phyloP scores from a whole-genome alignment of 2,797 vertebrate genomes.

The Danio aesculapii region DNA sequence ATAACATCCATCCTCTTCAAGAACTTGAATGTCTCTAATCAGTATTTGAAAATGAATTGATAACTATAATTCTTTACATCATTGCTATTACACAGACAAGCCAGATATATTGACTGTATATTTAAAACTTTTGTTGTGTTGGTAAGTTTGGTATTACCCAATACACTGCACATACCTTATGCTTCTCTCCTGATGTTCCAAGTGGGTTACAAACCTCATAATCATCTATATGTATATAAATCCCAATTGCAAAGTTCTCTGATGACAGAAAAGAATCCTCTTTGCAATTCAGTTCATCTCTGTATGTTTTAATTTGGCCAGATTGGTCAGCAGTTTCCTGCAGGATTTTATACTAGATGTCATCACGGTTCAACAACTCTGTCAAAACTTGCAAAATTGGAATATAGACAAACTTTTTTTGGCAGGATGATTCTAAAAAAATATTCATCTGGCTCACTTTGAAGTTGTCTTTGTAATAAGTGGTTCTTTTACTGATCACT shows the following conservation, averaged over 20 bases:
- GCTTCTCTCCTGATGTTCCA: background rate
- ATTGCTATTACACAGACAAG: constrained; percentile 38
- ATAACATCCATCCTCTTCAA: no score
- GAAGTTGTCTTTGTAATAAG: constrained; percentile 30
- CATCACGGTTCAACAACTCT: constrained; percentile 34
- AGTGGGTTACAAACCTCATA: constrained; percentile 37
- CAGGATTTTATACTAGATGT: constrained; percentile 27
- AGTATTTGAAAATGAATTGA: constrained; percentile 22
- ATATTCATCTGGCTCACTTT: constrained; percentile 42
- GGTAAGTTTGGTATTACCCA: constrained; percentile 48
- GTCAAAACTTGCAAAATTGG: constrained; percentile 46
- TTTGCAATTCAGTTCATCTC: constrained; percentile 27
- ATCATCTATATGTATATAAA: constrained; percentile 46
- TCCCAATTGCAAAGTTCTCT: constrained; percentile 29
- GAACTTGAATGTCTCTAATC: constrained; percentile 35
- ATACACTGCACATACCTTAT: constrained; percentile 51
- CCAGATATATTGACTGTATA: constrained; percentile 37
- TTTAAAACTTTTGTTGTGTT: constrained; percentile 19
- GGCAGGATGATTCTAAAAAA: constrained; percentile 28
- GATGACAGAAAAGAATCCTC: constrained; percentile 23
- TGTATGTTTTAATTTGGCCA: constrained; percentile 40
- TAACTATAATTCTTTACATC: constrained; percentile 51
- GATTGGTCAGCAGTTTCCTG: constrained; percentile 6
- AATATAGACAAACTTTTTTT: constrained; percentile 23
- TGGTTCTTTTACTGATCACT: constrained; percentile 31